A percentile compares a stretch with the other conserved stretches of the same genome.
Evolutionary conservation across 1,140 invertebrate species (phyloP).

Genomic region (Tetragnatha versicolor): DNA sequence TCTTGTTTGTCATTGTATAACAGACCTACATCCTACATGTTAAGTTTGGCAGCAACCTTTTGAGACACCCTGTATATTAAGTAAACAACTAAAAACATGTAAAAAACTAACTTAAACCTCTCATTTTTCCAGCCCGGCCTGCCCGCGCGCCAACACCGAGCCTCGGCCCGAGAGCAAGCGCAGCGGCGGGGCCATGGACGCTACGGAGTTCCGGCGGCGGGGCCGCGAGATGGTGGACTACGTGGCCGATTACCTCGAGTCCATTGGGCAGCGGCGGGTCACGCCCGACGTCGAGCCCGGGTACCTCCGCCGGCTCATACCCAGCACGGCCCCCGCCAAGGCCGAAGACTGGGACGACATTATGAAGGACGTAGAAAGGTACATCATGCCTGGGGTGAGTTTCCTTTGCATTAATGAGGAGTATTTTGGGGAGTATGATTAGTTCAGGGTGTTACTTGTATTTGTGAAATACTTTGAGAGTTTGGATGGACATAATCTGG

Average conservation of each 20-base stretch:
- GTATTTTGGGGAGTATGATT: too few relatives aligned
- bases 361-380: constrained; percentile 90
- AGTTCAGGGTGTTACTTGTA: too few relatives aligned
- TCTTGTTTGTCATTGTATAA: too few relatives aligned
- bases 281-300: constrained; percentile 91
- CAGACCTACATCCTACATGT: too few relatives aligned
- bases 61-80: too few relatives aligned
- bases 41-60: too few relatives aligned
- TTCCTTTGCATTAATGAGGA: too few relatives aligned
- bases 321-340: constrained; percentile 81
- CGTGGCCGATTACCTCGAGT: constrained; percentile 93
- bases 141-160: constrained; percentile 13
- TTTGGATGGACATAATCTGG: too few relatives aligned
- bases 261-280: constrained; percentile 78
- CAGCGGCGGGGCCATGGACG: constrained; percentile 41
- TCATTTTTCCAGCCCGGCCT: constrained; percentile 32
- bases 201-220: constrained; percentile 69
- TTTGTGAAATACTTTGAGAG: too few relatives aligned
- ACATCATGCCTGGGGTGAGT: constrained; percentile 95
- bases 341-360: constrained; percentile 91
- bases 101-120: too few relatives aligned
- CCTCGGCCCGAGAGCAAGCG: constrained; percentile 11
- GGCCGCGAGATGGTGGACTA: constrained; percentile 98
- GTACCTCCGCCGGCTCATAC: constrained; percentile 84
- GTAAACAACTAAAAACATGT: too few relatives aligned